Percentiles rank a stretch among this genome's conserved stretches.
Conservation (phyloP, 1,140 invertebrate species). For the Drosophila yakuba region DNA sequence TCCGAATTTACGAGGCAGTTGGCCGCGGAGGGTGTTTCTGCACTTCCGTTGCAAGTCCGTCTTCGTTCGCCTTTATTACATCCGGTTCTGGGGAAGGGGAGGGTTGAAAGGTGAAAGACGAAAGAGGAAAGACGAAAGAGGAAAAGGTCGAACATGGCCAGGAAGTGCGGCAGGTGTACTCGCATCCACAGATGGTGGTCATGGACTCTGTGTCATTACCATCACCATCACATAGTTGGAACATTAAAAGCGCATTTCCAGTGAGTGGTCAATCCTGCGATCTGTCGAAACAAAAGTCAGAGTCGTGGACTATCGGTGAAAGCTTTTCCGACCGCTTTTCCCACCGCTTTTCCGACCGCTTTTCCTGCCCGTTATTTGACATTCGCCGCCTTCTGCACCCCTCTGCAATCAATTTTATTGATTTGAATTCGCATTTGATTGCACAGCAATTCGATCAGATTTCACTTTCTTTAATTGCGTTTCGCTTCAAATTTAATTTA, state of each 20-base stretch:
- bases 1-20: constrained; percentile 44
- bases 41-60: constrained; percentile 61
- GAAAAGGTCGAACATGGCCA: constrained; percentile 21
- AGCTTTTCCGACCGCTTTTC: constrained; percentile 11
- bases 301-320: constrained; percentile 13
- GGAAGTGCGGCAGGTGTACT: constrained; percentile 8
- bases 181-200: constrained; percentile 20
- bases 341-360: background rate
- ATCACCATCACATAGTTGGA: constrained; percentile 9
- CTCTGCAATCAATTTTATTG: constrained; percentile 73
- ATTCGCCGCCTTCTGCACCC: background rate
- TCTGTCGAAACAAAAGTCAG: constrained; percentile 30
- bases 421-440: constrained; percentile 62
- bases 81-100: constrained; percentile 18
- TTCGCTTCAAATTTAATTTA: constrained; percentile 35
- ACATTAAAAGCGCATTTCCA: constrained; percentile 54
- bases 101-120: constrained; percentile 1
- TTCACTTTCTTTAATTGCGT: constrained; percentile 48
- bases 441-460: constrained; percentile 26
- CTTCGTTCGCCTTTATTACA: constrained; percentile 59
- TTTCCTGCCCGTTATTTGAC: constrained; percentile 13
- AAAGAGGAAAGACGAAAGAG: background rate
- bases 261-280: constrained; percentile 18
- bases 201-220: constrained; percentile 34
- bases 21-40: constrained; percentile 18